phyloP scores from a whole-genome alignment of 1,140 invertebrate species.

The Papilio helenus region DNA sequence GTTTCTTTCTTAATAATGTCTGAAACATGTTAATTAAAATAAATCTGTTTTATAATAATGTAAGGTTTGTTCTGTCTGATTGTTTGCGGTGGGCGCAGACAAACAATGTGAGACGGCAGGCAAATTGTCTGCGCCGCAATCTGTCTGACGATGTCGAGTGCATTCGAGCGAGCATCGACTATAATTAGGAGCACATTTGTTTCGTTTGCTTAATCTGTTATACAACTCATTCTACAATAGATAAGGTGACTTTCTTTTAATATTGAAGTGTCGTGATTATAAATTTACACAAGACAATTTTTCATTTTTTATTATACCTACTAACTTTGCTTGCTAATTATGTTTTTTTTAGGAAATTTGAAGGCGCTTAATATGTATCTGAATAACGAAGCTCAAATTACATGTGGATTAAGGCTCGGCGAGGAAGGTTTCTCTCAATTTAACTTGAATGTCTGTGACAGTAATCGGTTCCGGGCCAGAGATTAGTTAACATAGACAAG shows the following conservation, averaged over 20 bases:
- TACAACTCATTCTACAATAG: neutral
- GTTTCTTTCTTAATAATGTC: neutral
- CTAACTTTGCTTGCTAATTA: neutral
- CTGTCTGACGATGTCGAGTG: neutral
- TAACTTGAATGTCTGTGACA: neutral
- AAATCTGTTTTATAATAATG: neutral
- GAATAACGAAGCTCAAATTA: neutral
- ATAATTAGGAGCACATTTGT: neutral
- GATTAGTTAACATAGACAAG: slow-evolving; percentile 4
- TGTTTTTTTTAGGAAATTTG: neutral
- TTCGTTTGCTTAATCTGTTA: neutral
- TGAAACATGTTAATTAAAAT: neutral
- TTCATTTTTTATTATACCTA: no score
- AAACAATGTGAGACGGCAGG: neutral
- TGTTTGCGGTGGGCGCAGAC: slow-evolving; percentile 9
- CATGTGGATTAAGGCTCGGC: neutral
- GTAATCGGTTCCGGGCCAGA: neutral
- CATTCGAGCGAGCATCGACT: neutral
- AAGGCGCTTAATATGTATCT: neutral
- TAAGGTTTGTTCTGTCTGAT: neutral
- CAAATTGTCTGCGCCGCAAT: slow-evolving; percentile 19
- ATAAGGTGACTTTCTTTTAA: neutral
- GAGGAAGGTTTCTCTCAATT: neutral
- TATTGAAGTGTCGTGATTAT: neutral
- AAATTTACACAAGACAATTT: no score